These are phyloP conservation scores for Himalopsyche kuldschensis DNA, from an alignment of 2,888 invertebrate genomes.

Conservation along the genomic window DNA sequence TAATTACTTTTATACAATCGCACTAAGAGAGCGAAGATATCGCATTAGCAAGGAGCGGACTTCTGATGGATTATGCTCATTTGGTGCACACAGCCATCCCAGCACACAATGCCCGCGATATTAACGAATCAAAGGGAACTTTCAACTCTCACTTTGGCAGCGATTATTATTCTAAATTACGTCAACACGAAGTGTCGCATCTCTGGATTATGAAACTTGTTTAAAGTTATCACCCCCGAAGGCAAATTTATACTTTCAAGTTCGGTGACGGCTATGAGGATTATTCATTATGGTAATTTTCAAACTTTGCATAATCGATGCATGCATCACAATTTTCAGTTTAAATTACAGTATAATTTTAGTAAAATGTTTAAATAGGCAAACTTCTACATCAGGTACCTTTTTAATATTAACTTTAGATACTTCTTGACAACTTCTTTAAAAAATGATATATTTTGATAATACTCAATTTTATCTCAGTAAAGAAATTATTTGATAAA, in stretches of 20 bases:
- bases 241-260: neutral
- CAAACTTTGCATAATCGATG: slow-evolving; percentile 5
- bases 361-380: too few relatives aligned
- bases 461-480: too few relatives aligned
- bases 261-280: neutral
- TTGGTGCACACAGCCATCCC: neutral
- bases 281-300: slow-evolving; percentile 1
- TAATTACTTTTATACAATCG: neutral
- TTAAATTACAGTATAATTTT: too few relatives aligned
- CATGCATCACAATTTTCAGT: neutral
- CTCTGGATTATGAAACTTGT: neutral
- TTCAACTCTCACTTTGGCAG: neutral
- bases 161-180: neutral
- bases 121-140: neutral
- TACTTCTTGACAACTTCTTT: too few relatives aligned
- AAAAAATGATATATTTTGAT: too few relatives aligned
- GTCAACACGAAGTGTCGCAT: neutral
- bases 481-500: too few relatives aligned
- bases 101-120: neutral
- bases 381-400: too few relatives aligned
- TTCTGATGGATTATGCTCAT: neutral
- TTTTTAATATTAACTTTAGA: too few relatives aligned
- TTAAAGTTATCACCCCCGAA: neutral
- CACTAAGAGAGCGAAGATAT: neutral
- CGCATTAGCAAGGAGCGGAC: neutral